These are phyloP conservation scores for Eupithecia centaureata DNA, from an alignment of 2,888 invertebrate species.

Conservation along the genomic window DNA sequence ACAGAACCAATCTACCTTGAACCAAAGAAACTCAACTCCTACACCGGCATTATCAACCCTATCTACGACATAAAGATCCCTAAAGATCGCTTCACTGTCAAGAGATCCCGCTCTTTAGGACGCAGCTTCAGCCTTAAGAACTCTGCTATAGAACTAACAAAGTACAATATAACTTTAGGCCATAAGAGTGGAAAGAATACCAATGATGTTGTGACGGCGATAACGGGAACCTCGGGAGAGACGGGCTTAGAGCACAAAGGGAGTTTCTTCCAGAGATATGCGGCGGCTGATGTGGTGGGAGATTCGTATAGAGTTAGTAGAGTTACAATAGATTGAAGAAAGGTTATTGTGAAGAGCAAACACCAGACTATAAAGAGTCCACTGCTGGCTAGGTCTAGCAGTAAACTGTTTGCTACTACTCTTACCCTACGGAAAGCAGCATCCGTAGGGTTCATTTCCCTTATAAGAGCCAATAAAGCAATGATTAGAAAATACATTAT, in stretches of 20 bases:
- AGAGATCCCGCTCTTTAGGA: slow-evolving; percentile 73
- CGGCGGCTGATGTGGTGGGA: slow-evolving; percentile 65
- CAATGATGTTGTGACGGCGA: slow-evolving; percentile 75
- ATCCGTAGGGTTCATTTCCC: too few relatives aligned
- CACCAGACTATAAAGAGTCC: neutral
- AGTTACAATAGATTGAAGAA: slow-evolving; percentile 66
- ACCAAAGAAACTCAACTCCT: slow-evolving; percentile 43
- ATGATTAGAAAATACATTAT: too few relatives aligned
- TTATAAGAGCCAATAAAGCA: too few relatives aligned
- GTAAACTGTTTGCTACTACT: too few relatives aligned
- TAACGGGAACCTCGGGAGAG: slow-evolving; percentile 65
- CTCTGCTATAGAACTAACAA: slow-evolving; percentile 57
- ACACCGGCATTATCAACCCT: slow-evolving; percentile 75
- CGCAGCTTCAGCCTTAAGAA: slow-evolving; percentile 66
- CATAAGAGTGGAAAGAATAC: slow-evolving; percentile 62
- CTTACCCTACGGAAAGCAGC: too few relatives aligned
- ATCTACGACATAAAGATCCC: slow-evolving; percentile 74
- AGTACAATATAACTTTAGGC: slow-evolving; percentile 72
- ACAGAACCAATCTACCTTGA: slow-evolving; percentile 35
- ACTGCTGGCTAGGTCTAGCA: neutral
- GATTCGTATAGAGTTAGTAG: slow-evolving; percentile 72
- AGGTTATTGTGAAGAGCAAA: neutral
- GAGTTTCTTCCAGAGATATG: slow-evolving; percentile 67
- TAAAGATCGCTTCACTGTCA: slow-evolving; percentile 70
- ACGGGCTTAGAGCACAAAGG: slow-evolving; percentile 68